Evolutionary conservation across 2,113 vertebrate genomes (phyloP), one percentile per base, ranked within the genome.

Genomic region (Atherinomorus stipes): DNA sequence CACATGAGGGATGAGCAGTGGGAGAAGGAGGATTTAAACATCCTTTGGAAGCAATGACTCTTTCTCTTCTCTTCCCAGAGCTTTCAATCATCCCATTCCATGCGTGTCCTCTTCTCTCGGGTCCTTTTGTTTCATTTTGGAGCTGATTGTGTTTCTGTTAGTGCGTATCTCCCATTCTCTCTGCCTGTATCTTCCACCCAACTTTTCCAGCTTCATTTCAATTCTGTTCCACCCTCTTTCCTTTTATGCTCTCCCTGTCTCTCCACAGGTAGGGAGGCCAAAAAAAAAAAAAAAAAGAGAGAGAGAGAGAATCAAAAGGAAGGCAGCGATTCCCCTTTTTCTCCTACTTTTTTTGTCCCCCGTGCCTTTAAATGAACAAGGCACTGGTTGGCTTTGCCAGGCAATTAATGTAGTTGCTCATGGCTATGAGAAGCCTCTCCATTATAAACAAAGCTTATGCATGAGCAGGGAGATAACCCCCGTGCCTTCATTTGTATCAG

Each of bases 381-480:
- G 21, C n/a, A 53, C 62, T 63, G 54, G 31, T 65, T 50, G 52
- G 75, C 53, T 54, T 82, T 80, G 63, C 69, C 68, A 52, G 38
- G 44, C 66, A 62, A 87, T 90, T 81, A 80, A 64, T 85, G 54
- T 68, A 56, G 71, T 68, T 75, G 31, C 47, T 79, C 68, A 49
- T 83, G 76, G 83, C 81, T 78, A 81, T 68, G 50, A 70, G 49
- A 74, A 85, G 86, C 42, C 53, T 47, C 3, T 7, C 72, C 52
- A 61, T 82, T 81, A 86, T 84, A 83, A 92, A 87, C 68, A 90
- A 89, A 92, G 74, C 37, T 53, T 63, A 85, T 85, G 89, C 81
- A 81, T 69, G 75, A 89, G 70, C 78, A 53, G 67, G 64, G 85
- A 89, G 79, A 85, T 79, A 67, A 84, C 71, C 58, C 56, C 74